Base-by-base conservation (phyloP, 2,888 invertebrate genomes). In the Papilio gigon region DNA sequence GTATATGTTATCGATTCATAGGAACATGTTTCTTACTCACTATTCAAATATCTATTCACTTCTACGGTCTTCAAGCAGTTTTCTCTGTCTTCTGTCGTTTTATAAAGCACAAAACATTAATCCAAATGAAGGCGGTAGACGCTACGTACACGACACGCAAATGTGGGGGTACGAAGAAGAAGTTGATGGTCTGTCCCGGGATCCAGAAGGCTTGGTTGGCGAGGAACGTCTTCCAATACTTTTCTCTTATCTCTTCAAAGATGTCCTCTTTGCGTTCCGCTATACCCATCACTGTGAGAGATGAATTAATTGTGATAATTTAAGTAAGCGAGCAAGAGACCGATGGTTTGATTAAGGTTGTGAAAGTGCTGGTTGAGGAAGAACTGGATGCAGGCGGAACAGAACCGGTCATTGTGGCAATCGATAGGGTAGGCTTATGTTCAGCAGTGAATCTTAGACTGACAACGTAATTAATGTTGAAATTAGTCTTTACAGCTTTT, bases 161-260 rank as follows among this genome's bases (percentile, higher is more conserved):
- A 64, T 94, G 87, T 0, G 96, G 93, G 0, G 97, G 95, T 62
- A 97, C 84, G 64, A 96, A 84, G 56, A 93, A 82, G 85, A 97
- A 97, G 85, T 97, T 97, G 35, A 97, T 81, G 0, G 94, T 93
- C 85, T 97, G 97, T 0, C 94, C 95, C 0, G 97, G 97, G 44
- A 97, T 82, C 97, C 97, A 97, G 84, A 97, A 97, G 65, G 94
- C 85, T 78, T 97, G 97, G 73, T 96, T 97, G 0, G 95, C 94
- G 82, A 94, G 72, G 79, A 95, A 95, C 0, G 97, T 96, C 70
- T 93, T 94, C 72, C 93, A 76, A 74, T 96, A 95, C 84, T 97
- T 97, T 44, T 93, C 89, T 74, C 89, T 93, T 30, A 95, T 93
- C 83, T 97, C 97, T 73, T 93, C 93, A 59, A 96, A 93, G 2